phyloP scores from a whole-genome alignment of 2,113 vertebrate genomes.

The Chloropsis cyanopogon region DNA sequence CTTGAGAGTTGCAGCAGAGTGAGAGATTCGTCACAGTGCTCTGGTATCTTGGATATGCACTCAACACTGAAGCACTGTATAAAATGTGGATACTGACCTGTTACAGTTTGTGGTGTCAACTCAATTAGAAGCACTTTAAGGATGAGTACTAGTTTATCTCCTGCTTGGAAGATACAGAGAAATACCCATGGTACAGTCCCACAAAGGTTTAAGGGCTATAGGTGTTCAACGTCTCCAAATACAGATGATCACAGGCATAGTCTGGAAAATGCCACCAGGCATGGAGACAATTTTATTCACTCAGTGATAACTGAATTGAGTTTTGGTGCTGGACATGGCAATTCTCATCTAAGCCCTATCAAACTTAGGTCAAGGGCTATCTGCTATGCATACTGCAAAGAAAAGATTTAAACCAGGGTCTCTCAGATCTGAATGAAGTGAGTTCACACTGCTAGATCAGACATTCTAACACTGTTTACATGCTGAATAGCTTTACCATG shows the following conservation, averaged over 20 bases:
- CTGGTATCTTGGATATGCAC: not conserved
- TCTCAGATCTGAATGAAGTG: not conserved
- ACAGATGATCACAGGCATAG: not conserved
- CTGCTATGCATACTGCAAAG: not conserved
- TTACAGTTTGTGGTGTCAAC: not conserved
- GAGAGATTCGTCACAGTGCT: not conserved
- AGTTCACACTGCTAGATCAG: not conserved
- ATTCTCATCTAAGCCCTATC: not conserved
- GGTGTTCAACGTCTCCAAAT: not conserved
- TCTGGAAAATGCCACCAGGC: not conserved
- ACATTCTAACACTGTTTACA: not conserved
- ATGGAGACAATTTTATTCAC: not conserved
- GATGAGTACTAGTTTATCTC: not conserved
- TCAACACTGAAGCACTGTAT: not conserved
- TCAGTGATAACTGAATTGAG: not conserved
- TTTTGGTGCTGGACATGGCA: not conserved
- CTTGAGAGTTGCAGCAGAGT: not conserved
- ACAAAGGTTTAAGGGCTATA: not conserved
- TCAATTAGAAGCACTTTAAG: not conserved
- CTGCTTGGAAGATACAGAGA: not conserved
- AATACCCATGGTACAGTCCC: fast-evolving
- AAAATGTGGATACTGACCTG: not conserved
- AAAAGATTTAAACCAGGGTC: not conserved
- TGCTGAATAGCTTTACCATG: not conserved
- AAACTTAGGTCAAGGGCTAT: not conserved